Evolutionary conservation across 2,797 vertebrate species (phyloP), one percentile per base, ranked within the genome.

Genomic region (Lutjanus argentimaculatus): DNA sequence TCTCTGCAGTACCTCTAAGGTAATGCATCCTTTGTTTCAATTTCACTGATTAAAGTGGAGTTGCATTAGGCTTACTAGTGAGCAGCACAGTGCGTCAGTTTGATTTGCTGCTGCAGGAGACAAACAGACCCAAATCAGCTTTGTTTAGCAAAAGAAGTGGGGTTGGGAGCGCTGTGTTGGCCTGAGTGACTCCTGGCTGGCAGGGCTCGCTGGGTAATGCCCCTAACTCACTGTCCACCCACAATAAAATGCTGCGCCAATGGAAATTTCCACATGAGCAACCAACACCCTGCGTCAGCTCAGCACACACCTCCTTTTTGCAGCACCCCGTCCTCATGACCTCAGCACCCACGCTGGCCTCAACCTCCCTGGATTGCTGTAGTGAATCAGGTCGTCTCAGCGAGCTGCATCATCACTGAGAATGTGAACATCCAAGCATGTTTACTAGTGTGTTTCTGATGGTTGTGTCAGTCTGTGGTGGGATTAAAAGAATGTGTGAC

Each of bases 181-280:
- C 72, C 58, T 7, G 5, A 64, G 14, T 65, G 65, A 52, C 67
- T 83, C 71, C 57, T n/a, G 55, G 61, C 64, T 77, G 77, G 72
- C 72, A 70, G 75, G 16, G 46, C n/a, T 40, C 21, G 46, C 69
- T 63, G 80, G 77, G 72, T 69, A 71, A 52, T 73, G 73, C 79
- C 68, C 55, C 69, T 77, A 78, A 79, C 79, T 80, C 77, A 75
- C 81, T 78, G 86, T 85, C 85, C 75, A 67, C 64, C 68, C 69
- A 67, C 83, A 75, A 73, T 71, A 82, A 90, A 89, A 64, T 69
- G 89, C 90, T 89, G 85, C 21, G 58, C 79, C 77, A 85, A 72
- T 87, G 89, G 90, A 91, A 91, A 90, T 91, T 93, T 93, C 89
- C 91, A 89, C 91, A 87, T 82, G 82, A 87, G 65, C 81, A 62